Conservation (phyloP, 2,113 vertebrate genomes). For the Mobula hypostoma region DNA sequence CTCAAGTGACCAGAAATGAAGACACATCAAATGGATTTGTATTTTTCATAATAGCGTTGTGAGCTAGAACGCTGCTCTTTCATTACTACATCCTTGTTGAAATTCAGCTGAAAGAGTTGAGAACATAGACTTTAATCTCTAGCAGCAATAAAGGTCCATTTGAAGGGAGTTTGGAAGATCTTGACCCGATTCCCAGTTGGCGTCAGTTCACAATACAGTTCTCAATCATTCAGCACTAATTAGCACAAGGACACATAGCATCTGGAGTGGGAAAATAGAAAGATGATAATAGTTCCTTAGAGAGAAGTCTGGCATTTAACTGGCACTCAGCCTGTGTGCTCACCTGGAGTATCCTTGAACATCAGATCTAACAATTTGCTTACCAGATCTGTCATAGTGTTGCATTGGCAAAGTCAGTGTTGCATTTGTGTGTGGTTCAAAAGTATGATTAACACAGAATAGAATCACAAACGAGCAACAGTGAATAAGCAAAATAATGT, state of each 20-base stretch:
- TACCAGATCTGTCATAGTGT: neutral
- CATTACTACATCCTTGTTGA: neutral
- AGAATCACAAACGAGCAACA: neutral
- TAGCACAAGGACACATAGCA: neutral
- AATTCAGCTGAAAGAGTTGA: neutral
- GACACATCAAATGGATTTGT: neutral
- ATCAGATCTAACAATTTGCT: neutral
- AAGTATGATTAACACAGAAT: neutral
- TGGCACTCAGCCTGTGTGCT: neutral
- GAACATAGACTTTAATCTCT: neutral
- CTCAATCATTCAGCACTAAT: neutral
- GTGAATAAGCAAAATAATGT: neutral
- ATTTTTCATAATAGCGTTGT: neutral
- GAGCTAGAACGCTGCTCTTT: neutral
- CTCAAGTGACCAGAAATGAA: neutral
- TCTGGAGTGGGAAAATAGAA: neutral
- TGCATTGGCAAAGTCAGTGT: neutral
- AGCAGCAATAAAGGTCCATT: neutral
- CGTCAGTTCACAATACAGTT: neutral
- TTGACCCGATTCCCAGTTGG: neutral
- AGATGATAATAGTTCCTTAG: neutral
- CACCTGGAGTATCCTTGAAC: neutral
- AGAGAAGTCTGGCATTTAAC: neutral
- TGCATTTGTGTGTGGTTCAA: neutral
- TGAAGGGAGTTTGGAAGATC: neutral